Percentiles rank a stretch among this genome's conserved stretches.
These are phyloP conservation scores for Microcebus tavaratra DNA, from an alignment of 2,113 vertebrate species.

Conservation along the genomic window DNA sequence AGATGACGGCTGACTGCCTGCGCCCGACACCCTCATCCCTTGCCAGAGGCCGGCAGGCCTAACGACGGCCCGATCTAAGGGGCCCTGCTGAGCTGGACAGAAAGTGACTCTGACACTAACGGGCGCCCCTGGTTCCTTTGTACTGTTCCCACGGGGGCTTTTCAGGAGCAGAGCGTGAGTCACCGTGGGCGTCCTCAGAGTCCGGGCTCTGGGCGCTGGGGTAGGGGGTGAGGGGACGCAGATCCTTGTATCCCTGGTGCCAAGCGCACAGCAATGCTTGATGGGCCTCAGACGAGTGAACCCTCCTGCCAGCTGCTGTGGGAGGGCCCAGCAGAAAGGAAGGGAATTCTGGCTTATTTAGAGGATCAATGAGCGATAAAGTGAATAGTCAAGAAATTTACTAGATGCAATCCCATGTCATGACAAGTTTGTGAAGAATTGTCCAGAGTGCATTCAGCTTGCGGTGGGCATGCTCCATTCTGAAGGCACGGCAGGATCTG, in stretches of 20 bases:
- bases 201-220: not conserved
- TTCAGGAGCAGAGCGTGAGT: not conserved
- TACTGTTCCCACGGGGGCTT: not conserved
- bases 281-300: not conserved
- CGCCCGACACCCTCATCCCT: not conserved
- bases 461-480: not conserved
- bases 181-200: fast-evolving
- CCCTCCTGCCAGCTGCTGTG: not conserved
- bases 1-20: not conserved
- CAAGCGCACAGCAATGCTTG: fast-evolving
- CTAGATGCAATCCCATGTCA: not conserved
- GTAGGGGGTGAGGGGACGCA: too few species aligned
- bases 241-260: not conserved
- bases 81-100: not conserved
- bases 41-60: not conserved
- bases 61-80: not conserved
- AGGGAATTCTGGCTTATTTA: not conserved
- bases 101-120: fast-evolving
- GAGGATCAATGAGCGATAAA: not conserved
- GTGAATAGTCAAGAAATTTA: not conserved
- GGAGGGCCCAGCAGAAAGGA: not conserved
- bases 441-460: not conserved
- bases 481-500: not conserved
- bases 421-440: not conserved
- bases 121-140: fast-evolving